phyloP scores from a whole-genome alignment of 1,140 invertebrate genomes.

The Drosophila parvula region DNA sequence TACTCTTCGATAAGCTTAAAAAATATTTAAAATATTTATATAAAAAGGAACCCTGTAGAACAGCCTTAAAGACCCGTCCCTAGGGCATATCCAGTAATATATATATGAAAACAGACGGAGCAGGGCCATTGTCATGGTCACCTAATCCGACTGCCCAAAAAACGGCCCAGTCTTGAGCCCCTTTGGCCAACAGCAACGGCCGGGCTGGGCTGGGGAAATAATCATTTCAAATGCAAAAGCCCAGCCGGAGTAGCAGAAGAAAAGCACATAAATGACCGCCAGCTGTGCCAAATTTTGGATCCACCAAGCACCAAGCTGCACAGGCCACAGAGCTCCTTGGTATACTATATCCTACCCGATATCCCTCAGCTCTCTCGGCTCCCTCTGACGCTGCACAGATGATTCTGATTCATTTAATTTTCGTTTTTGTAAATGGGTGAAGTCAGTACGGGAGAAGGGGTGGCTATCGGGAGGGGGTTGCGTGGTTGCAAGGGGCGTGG shows the following conservation, averaged over 20 bases:
- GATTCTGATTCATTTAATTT: slow-evolving; percentile 77
- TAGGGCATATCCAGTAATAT: slow-evolving; percentile 6
- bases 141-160: slow-evolving; percentile 73
- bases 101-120: slow-evolving; percentile 40
- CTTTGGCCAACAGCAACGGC: slow-evolving; percentile 16
- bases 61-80: not conserved
- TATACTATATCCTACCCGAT: no score
- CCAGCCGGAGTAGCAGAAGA: not conserved
- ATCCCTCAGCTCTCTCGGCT: not conserved
- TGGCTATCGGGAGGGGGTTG: not conserved
- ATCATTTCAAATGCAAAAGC: slow-evolving; percentile 78
- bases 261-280: slow-evolving; percentile 63
- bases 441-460: slow-evolving; percentile 11
- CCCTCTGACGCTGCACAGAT: slow-evolving; percentile 61
- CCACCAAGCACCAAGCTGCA: slow-evolving; percentile 49
- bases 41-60: not conserved
- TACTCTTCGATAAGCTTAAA: not conserved
- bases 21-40: not conserved
- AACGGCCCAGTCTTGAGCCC: slow-evolving; percentile 49
- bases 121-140: slow-evolving; percentile 74
- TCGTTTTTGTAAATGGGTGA: slow-evolving; percentile 51
- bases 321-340: no score
- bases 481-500: slow-evolving; percentile 15
- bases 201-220: slow-evolving; percentile 26
- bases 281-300: slow-evolving; percentile 68